phyloP scores from a whole-genome alignment of 1,140 invertebrate genomes.

The Lasaia peninsularis region DNA sequence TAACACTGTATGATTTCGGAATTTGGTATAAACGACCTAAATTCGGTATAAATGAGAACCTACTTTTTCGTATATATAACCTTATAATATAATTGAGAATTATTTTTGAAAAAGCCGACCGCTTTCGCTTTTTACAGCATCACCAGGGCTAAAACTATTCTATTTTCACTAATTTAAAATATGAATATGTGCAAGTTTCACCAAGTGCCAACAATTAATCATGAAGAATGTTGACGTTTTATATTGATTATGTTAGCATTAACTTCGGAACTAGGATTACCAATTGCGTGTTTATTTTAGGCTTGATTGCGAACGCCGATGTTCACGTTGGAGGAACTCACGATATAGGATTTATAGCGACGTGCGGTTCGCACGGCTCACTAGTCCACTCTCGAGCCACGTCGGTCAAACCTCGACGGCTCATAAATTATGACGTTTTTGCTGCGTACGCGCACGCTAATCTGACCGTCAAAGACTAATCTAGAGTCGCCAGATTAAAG shows the following conservation, averaged over 20 bases:
- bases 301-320: background rate
- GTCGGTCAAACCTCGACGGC: slow-evolving; percentile 16
- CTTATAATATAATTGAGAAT: too few species aligned
- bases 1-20: too few species aligned
- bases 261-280: background rate
- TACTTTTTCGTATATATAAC: too few species aligned
- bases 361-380: slow-evolving; percentile 35
- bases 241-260: background rate
- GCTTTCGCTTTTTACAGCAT: too few species aligned
- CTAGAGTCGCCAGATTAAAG: background rate
- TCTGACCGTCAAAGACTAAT: slow-evolving; percentile 31
- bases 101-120: too few species aligned
- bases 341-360: slow-evolving; percentile 34
- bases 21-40: too few species aligned
- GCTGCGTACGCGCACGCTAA: slow-evolving; percentile 53
- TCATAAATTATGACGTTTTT: slow-evolving; percentile 61
- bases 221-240: too few species aligned
- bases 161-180: too few species aligned
- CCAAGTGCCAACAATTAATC: too few species aligned
- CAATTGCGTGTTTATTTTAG: slow-evolving; percentile 8
- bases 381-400: slow-evolving; percentile 42
- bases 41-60: too few species aligned
- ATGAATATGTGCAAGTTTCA: too few species aligned
- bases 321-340: slow-evolving; percentile 8
- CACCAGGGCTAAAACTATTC: too few species aligned